These are phyloP conservation scores for Natrix natrix DNA, from an alignment of 2,797 vertebrate genomes.

Conservation along the genomic window DNA sequence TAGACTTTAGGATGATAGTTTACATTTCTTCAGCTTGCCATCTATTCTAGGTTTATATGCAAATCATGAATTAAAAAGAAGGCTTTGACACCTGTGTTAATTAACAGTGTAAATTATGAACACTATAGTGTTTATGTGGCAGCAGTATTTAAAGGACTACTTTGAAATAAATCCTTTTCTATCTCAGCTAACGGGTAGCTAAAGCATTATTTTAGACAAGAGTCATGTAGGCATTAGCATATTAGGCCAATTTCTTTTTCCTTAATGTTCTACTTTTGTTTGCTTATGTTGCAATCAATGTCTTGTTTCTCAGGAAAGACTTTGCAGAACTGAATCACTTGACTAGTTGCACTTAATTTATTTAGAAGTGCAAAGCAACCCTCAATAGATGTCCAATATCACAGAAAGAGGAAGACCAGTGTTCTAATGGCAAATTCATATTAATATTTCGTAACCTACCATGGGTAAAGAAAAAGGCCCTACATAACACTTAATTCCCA, in stretches of 20 bases:
- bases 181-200: constrained; percentile 49
- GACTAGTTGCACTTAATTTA: constrained; percentile 36
- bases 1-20: neutral
- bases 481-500: neutral
- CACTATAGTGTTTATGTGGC: constrained; percentile 35
- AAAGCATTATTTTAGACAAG: constrained; percentile 56
- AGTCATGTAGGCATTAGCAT: constrained; percentile 57
- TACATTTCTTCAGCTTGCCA: neutral
- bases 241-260: constrained; percentile 44
- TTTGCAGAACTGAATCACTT: constrained; percentile 45
- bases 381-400: constrained; percentile 39
- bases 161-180: constrained; percentile 45
- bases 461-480: neutral
- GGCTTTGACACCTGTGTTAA: constrained; percentile 19
- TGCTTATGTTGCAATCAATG: constrained; percentile 61
- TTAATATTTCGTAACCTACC: constrained; percentile 34
- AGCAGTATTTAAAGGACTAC: constrained; percentile 44
- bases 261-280: constrained; percentile 51
- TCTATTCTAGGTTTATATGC: neutral
- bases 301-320: constrained; percentile 52
- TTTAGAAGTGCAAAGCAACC: constrained; percentile 54
- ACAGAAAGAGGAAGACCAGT: constrained; percentile 36
- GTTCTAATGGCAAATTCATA: constrained; percentile 44
- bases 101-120: constrained; percentile 39
- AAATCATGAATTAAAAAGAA: neutral